Base-by-base conservation (phyloP, 2,797 vertebrate species). In the Sebastes diploproa region DNA sequence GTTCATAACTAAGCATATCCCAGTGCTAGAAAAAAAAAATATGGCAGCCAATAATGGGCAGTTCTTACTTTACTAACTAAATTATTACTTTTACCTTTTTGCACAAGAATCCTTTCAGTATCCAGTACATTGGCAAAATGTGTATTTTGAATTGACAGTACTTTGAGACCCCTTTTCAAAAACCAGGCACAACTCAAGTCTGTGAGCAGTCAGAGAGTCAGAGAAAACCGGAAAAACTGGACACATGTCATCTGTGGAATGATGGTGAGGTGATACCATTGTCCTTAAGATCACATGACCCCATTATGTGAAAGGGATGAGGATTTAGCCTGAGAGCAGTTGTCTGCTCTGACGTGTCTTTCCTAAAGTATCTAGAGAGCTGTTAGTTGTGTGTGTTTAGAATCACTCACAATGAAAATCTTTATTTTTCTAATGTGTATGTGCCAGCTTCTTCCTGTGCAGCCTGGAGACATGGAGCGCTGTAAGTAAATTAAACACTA, bases 211-310 rank as follows among this genome's bases (percentile, higher is more conserved):
- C 22, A 29, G 29, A 22, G 25, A 74, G 25, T 59, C 22, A 29
- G 30, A 22, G 25, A 75, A 88, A 90, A 94, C 93, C 80, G 83
- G 93, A 87, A 90, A 84, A 90, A 89, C 92, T 68, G 80, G 91
- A 81, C 59, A 18, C 34, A 13, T 77, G 30, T 72, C 62, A 83
- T 55, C 36, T 72, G 52, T 86, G 85, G 83, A 91, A 89, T 88
- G 88, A n/a, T 32, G 42, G 66, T 75, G 77, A 86, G 78, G 78
- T 78, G 30, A 81, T 70, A 22, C 74, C 14, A 66, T 93, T 91
- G 88, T 93, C 60, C 25, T 75, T 66, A 32, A 81, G 34, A 64
- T 84, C 88, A 91, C 12, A 16, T 92, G 88, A 87, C 60, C 34
- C 63, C 56, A 73, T 70, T 65, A n/a, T 79, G 50, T 77, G 69